A percentile compares a stretch with the other conserved stretches of the same genome.
phyloP scores from a whole-genome alignment of 2,797 vertebrate species.

The Enteromius fasciolatus region DNA sequence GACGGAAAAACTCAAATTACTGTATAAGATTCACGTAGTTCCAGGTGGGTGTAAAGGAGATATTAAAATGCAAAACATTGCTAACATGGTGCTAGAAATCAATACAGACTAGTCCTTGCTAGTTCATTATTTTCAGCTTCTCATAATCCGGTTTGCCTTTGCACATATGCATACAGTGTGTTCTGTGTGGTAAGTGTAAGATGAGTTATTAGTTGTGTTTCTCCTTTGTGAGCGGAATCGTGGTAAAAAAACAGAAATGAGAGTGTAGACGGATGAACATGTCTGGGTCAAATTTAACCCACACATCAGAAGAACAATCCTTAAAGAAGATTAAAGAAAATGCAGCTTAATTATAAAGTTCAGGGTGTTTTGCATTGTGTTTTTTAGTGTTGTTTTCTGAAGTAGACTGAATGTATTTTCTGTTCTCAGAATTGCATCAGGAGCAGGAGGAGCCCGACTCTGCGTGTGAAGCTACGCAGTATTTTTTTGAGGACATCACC shows the following conservation, averaged over 20 bases:
- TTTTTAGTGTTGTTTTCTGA: background rate
- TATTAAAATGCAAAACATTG: background rate
- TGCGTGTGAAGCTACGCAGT: slow-evolving; percentile 96
- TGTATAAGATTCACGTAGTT: slow-evolving; percentile 95
- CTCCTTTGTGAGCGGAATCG: background rate
- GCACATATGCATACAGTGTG: background rate
- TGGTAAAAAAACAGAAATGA: slow-evolving; percentile 1
- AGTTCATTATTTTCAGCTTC: background rate
- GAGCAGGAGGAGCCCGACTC: slow-evolving; percentile 96
- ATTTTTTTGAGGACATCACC: slow-evolving; percentile 98
- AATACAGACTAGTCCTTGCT: background rate
- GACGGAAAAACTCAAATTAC: slow-evolving; percentile 91
- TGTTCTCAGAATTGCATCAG: slow-evolving; percentile 79
- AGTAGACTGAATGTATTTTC: background rate
- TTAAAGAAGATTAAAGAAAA: background rate
- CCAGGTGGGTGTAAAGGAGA: slow-evolving; percentile 73
- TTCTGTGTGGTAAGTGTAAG: background rate
- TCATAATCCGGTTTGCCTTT: background rate
- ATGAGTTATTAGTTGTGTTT: background rate
- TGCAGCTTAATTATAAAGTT: too few species aligned
- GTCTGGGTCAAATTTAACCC: background rate
- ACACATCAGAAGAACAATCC: background rate
- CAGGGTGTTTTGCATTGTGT: too few species aligned
- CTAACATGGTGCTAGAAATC: background rate
- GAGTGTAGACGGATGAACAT: background rate